A percentile compares a stretch with the other conserved stretches of the same genome.
phyloP scores from a whole-genome alignment of 2,888 invertebrate genomes.

The Pediacus dermestoides region DNA sequence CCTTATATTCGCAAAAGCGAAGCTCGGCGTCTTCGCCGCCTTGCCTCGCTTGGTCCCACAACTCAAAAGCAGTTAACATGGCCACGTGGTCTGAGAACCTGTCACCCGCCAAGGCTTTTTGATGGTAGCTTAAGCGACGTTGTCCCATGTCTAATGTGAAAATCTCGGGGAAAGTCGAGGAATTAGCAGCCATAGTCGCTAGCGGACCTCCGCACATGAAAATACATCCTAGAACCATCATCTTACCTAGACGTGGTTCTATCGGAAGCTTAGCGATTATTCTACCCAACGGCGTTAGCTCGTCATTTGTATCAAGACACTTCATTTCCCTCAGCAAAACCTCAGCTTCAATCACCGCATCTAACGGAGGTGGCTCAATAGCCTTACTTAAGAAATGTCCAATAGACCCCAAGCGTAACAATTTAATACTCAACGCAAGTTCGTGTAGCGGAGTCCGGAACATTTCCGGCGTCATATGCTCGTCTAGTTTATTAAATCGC shows the following conservation, averaged over 20 bases:
- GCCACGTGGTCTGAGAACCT: constrained; percentile 94
- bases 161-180: constrained; percentile 93
- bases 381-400: constrained; percentile 94
- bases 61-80: constrained; percentile 87
- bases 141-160: constrained; percentile 77
- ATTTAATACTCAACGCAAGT: constrained; percentile 84
- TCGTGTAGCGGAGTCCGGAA: constrained; percentile 96
- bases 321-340: constrained; percentile 73
- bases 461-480: constrained; percentile 96
- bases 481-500: constrained; percentile 69
- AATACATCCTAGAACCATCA: constrained; percentile 95
- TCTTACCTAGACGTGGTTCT: constrained; percentile 94
- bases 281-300: constrained; percentile 87
- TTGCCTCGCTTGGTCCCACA: constrained; percentile 68
- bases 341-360: constrained; percentile 97
- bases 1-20: constrained; percentile 85
- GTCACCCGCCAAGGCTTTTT: constrained; percentile 81
- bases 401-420: constrained; percentile 86
- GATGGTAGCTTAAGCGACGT: constrained; percentile 75
- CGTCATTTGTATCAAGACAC: constrained; percentile 82
- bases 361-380: constrained; percentile 93
- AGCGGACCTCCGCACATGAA: constrained; percentile 88
- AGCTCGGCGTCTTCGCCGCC: constrained; percentile 74
- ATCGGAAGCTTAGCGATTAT: constrained; percentile 93
- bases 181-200: constrained; percentile 91